Conservation (phyloP, 2,797 vertebrate genomes). For the Myripristis jacobus region DNA sequence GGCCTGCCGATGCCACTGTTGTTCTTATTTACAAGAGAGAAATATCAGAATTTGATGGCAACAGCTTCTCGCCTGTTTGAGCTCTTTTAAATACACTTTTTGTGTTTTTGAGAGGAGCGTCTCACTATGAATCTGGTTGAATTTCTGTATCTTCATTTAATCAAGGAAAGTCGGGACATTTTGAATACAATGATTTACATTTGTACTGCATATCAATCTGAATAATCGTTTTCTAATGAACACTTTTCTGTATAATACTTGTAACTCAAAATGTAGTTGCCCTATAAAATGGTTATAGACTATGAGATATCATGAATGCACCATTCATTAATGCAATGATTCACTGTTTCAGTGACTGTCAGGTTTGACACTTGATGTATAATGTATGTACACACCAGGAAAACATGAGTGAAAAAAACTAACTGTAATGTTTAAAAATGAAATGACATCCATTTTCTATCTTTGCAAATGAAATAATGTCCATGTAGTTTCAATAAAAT, state of each 20-base stretch:
- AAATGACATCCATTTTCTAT: conserved; percentile 45
- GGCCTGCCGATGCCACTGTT: conserved; percentile 26
- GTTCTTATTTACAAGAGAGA: conserved; percentile 49
- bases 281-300: neutral
- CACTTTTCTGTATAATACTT: neutral
- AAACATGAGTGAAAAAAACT: neutral
- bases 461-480: conserved; percentile 32
- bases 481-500: conserved; percentile 63
- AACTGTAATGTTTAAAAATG: conserved; percentile 6
- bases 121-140: neutral
- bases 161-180: no score
- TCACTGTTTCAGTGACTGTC: neutral
- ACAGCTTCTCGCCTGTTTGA: conserved; percentile 19
- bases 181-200: no score
- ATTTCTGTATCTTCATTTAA: neutral
- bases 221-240: neutral
- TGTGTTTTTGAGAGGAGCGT: conserved; percentile 17
- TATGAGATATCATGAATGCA: conserved; percentile 24
- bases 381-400: neutral
- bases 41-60: conserved; percentile 26
- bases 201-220: neutral
- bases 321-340: conserved; percentile 13
- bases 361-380: neutral
- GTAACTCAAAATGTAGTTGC: conserved; percentile 11
- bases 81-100: conserved; percentile 14